Percentiles rank a stretch among this genome's conserved stretches.
Evolutionary conservation across 1,140 invertebrate species (phyloP).

Genomic region (Cydia fagiglandana): DNA sequence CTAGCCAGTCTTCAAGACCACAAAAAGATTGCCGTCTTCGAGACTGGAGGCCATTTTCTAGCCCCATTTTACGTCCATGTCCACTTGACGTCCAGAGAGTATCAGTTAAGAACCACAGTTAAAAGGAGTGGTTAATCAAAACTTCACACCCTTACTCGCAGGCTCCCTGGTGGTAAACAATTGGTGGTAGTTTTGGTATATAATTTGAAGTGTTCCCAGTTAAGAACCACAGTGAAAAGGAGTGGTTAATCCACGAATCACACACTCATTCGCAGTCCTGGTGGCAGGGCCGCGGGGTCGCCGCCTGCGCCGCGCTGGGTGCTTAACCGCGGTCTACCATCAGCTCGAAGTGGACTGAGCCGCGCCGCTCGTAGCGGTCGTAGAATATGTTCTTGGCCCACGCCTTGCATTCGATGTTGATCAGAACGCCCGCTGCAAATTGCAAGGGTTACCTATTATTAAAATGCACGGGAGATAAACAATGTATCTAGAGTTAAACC

Average conservation of each 20-base stretch:
- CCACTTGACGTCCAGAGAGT: too few relatives aligned
- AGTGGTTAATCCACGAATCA: neutral
- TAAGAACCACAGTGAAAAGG: neutral
- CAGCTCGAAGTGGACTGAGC: slow-evolving; percentile 96
- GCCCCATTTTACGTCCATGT: too few relatives aligned
- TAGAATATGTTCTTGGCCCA: slow-evolving; percentile 96
- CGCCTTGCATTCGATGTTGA: slow-evolving; percentile 98
- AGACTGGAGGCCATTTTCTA: too few relatives aligned
- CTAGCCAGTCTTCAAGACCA: too few relatives aligned
- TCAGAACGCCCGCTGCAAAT: slow-evolving; percentile 89
- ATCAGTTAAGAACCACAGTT: too few relatives aligned
- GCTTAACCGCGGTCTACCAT: slow-evolving; percentile 86
- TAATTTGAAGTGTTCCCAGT: neutral
- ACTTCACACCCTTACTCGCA: too few relatives aligned
- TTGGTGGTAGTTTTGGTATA: too few relatives aligned
- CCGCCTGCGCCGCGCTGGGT: slow-evolving; percentile 37
- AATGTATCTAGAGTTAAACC: too few relatives aligned
- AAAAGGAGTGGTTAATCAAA: too few relatives aligned
- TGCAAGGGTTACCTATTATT: neutral
- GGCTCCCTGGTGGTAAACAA: too few relatives aligned
- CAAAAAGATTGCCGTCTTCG: too few relatives aligned
- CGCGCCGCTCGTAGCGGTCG: slow-evolving; percentile 91
- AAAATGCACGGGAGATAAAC: neutral
- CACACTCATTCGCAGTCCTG: neutral
- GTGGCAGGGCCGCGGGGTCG: slow-evolving; percentile 35